Evolutionary conservation across 2,888 invertebrate species (phyloP).

Genomic region (Dynastes grantii): DNA sequence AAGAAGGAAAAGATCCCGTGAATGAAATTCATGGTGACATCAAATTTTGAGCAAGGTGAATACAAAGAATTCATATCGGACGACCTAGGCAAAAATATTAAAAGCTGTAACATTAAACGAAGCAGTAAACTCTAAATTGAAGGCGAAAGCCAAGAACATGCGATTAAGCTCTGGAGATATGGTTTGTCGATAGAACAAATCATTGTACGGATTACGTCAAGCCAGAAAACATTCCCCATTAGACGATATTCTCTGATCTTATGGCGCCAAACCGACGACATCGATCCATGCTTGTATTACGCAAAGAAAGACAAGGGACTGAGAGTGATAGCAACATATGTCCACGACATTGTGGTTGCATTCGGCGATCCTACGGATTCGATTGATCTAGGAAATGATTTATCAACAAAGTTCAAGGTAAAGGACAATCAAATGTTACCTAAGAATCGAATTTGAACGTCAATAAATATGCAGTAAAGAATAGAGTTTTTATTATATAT

Average conservation of each 20-base stretch:
- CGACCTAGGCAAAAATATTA: no score
- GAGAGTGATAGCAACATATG: conserved; percentile 57
- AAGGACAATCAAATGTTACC: conserved; percentile 55
- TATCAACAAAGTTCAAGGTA: conserved; percentile 34
- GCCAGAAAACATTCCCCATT: conserved; percentile 56
- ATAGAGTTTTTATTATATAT: no score
- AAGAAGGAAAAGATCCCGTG: no score
- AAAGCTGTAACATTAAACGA: no score
- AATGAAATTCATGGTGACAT: no score
- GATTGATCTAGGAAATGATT: conserved; percentile 42
- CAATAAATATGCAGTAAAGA: no score
- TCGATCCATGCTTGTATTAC: conserved; percentile 56
- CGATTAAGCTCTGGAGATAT: no score
- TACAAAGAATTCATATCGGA: no score
- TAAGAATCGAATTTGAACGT: conserved; percentile 57
- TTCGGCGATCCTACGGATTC: conserved; percentile 51
- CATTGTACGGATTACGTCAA: conserved; percentile 56
- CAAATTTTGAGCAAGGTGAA: no score
- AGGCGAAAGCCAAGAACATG: no score
- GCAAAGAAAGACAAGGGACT: conserved; percentile 45
- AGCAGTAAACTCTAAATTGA: no score
- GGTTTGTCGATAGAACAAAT: not conserved
- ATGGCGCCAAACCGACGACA: conserved; percentile 52
- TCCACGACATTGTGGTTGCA: conserved; percentile 59
- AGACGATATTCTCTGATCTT: conserved; percentile 49